phyloP scores from a whole-genome alignment of 2,113 vertebrate genomes.

The Puntigrus tetrazona region DNA sequence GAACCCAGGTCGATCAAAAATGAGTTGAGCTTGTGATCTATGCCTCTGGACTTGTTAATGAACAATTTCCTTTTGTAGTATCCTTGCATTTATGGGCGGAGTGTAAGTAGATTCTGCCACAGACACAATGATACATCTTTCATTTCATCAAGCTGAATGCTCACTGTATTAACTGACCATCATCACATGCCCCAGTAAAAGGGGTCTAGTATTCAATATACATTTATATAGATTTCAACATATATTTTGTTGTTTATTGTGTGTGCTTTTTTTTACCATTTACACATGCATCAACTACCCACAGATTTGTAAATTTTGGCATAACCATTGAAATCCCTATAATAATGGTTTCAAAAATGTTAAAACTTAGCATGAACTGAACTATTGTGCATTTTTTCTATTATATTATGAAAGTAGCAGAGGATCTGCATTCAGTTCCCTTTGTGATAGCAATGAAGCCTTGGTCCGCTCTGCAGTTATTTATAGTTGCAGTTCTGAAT shows the following conservation, averaged over 20 bases:
- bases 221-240: not conserved
- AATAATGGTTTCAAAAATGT: not conserved
- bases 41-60: no score
- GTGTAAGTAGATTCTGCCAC: no score
- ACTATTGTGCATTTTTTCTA: not conserved
- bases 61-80: no score
- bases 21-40: no score
- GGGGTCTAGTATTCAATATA: no score
- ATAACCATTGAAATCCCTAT: not conserved
- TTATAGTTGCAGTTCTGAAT: conserved; percentile 5
- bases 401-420: not conserved
- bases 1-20: no score
- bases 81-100: no score
- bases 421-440: not conserved
- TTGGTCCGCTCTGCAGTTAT: conserved; percentile 2
- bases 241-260: not conserved
- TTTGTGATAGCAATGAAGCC: not conserved
- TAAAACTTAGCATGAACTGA: not conserved
- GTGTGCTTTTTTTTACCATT: not conserved
- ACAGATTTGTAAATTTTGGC: not conserved
- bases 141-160: no score
- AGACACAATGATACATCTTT: no score
- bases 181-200: no score
- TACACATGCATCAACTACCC: not conserved
- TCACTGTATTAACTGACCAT: no score